Conservation (phyloP, 2,113 vertebrate genomes). For the Prolemur simus region DNA sequence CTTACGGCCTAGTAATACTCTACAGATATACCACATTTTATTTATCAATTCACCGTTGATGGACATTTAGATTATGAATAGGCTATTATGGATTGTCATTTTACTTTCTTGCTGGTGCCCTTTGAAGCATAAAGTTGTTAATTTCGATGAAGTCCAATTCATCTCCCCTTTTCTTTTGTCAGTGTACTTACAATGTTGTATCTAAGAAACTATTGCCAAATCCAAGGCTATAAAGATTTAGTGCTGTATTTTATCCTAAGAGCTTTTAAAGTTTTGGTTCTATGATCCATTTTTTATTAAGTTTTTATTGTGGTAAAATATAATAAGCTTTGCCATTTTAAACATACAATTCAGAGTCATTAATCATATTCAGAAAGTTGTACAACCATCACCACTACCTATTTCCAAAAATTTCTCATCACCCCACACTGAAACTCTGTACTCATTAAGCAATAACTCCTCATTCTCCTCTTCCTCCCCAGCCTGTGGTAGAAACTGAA, state of each 20-base stretch:
- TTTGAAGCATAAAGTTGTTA: not conserved
- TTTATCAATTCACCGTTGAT: not conserved
- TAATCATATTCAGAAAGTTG: not conserved
- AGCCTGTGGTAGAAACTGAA: not conserved
- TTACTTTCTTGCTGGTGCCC: not conserved
- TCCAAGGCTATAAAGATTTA: not conserved
- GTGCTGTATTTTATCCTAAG: not conserved
- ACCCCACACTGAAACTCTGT: not conserved
- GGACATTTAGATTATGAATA: not conserved
- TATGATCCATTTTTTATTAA: not conserved
- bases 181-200: not conserved
- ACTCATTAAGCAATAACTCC: not conserved
- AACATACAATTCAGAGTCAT: not conserved
- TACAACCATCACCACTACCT: not conserved
- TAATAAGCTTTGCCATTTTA: too few species aligned
- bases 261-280: not conserved
- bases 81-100: not conserved
- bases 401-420: not conserved
- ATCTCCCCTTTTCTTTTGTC: not conserved
- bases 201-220: not conserved
- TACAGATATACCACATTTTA: not conserved
- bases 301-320: not conserved
- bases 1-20: not conserved
- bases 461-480: not conserved
- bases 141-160: not conserved